These are phyloP conservation scores for Pararge aegeria DNA, from an alignment of 1,140 invertebrate species.

Conservation along the genomic window DNA sequence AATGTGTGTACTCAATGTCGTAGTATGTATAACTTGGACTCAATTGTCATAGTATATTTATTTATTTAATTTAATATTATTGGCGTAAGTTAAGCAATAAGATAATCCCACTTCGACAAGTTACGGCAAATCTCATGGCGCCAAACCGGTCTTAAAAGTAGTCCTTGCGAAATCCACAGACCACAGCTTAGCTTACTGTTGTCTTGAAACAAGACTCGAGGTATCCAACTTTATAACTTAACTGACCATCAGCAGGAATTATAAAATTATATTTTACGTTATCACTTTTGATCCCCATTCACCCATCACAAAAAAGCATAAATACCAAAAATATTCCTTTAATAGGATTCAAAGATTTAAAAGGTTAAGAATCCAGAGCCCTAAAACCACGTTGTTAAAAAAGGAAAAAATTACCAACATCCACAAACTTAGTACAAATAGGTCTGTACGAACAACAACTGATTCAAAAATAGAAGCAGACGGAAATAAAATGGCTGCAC, in stretches of 20 bases:
- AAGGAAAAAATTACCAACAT: no score
- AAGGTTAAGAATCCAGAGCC: no score
- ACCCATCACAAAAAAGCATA: no score
- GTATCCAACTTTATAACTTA: neutral
- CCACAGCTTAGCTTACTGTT: slow-evolving; percentile 37
- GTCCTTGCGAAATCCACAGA: slow-evolving; percentile 63
- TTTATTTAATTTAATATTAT: neutral
- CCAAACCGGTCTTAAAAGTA: slow-evolving; percentile 63
- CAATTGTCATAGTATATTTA: no score
- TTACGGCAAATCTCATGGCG: slow-evolving; percentile 38
- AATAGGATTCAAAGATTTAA: no score
- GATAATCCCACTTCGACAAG: slow-evolving; percentile 31
- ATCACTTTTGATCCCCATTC: no score
- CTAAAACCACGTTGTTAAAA: no score
- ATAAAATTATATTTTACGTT: no score
- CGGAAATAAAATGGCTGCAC: slow-evolving; percentile 18
- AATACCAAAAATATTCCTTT: no score
- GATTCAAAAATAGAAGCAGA: slow-evolving; percentile 26
- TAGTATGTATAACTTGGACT: no score
- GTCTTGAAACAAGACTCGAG: slow-evolving; percentile 14
- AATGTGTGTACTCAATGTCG: no score
- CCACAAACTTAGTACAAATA: neutral
- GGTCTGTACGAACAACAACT: neutral
- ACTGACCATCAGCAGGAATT: no score
- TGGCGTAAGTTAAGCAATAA: slow-evolving; percentile 8